Conservation (phyloP, 2,797 vertebrate species). For the Lutjanus campechanus region DNA sequence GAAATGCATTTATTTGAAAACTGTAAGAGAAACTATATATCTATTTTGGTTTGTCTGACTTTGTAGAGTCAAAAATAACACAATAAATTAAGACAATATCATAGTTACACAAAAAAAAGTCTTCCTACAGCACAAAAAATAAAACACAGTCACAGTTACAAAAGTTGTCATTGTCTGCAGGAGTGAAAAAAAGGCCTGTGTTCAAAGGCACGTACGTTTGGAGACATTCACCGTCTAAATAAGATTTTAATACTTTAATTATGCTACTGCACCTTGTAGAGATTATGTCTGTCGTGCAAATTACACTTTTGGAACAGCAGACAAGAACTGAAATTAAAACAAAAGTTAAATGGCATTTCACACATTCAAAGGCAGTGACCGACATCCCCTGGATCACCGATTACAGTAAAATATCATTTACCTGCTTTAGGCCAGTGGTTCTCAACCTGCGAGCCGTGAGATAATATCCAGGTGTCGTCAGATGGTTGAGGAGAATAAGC, state of each 20-base stretch:
- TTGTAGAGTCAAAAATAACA: constrained; percentile 55
- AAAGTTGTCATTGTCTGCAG: constrained; percentile 45
- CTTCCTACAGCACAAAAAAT: constrained; percentile 61
- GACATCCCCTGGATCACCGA: constrained; percentile 28
- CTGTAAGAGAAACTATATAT: constrained; percentile 47
- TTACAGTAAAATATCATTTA: constrained; percentile 44
- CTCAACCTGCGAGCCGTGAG: no score
- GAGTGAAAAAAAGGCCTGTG: constrained; percentile 47
- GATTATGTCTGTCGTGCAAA: constrained; percentile 59
- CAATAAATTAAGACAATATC: constrained; percentile 78
- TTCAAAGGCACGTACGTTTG: constrained; percentile 74
- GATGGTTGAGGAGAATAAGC: no score
- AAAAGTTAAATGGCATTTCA: constrained; percentile 42
- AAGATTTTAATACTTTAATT: constrained; percentile 37
- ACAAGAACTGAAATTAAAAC: constrained; percentile 32
- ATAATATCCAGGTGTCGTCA: no score
- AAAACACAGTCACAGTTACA: constrained; percentile 72
- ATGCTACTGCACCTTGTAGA: constrained; percentile 29
- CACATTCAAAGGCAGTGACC: constrained; percentile 61
- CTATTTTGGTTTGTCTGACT: constrained; percentile 65
- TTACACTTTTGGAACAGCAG: constrained; percentile 56
- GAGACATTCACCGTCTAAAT: constrained; percentile 64
- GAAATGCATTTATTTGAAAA: constrained; percentile 79
- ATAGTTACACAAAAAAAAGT: constrained; percentile 57
- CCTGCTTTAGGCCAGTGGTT: constrained; percentile 1